These are phyloP conservation scores for Eulithis testata DNA, from an alignment of 2,888 invertebrate species.

Conservation along the genomic window DNA sequence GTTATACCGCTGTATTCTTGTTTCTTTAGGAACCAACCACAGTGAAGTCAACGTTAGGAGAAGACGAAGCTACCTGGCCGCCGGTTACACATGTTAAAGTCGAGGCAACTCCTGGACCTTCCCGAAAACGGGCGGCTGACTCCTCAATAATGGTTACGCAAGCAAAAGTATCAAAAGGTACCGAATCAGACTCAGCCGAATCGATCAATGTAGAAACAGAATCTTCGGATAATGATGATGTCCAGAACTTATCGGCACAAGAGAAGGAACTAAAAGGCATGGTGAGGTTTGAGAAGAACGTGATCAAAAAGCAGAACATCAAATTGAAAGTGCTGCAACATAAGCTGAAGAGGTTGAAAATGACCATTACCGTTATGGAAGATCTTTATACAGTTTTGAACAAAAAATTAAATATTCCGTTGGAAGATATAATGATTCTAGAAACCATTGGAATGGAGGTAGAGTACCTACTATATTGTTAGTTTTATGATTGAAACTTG, in stretches of 20 bases:
- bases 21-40: constrained; percentile 17
- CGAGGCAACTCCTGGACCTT: constrained; percentile 14
- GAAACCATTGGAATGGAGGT: constrained; percentile 13
- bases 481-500: not conserved
- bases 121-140: constrained; percentile 14
- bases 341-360: constrained; percentile 19
- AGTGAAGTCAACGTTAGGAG: constrained; percentile 1
- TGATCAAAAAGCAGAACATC: constrained; percentile 10
- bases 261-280: constrained; percentile 17
- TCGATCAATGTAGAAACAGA: not conserved
- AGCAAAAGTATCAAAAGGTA: constrained; percentile 2
- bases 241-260: constrained; percentile 1
- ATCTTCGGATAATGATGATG: not conserved
- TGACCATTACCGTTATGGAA: constrained; percentile 15
- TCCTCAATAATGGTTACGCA: not conserved
- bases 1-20: not conserved
- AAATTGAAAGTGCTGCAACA: constrained; percentile 20
- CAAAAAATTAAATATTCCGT: constrained; percentile 8
- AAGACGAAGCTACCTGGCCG: constrained; percentile 10
- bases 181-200: not conserved
- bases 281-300: constrained; percentile 22
- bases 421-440: constrained; percentile 14
- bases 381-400: constrained; percentile 14
- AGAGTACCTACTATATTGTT: not conserved
- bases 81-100: constrained; percentile 8